Percentiles rank a stretch among this genome's conserved stretches.
These are phyloP conservation scores for Ophion slaviceki DNA, from an alignment of 2,888 invertebrate genomes.

Conservation along the genomic window DNA sequence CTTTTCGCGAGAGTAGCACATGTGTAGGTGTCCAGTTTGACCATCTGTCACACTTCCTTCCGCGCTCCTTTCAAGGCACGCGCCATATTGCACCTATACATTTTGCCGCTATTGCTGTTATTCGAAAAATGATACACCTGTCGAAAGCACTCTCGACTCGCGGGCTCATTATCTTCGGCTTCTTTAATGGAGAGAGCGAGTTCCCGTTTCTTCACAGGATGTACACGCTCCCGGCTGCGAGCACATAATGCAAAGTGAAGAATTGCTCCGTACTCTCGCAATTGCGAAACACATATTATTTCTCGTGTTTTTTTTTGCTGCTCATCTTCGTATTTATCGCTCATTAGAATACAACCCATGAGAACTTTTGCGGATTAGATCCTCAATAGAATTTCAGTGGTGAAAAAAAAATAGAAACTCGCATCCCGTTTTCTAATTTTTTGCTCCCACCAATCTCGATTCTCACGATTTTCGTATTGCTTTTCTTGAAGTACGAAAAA, in stretches of 20 bases:
- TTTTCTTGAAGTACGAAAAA: background rate
- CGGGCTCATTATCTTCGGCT: slow-evolving; percentile 40
- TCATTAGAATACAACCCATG: slow-evolving; percentile 46
- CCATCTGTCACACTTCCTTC: slow-evolving; percentile 74
- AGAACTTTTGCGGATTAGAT: slow-evolving; percentile 30
- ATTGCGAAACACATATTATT: slow-evolving; percentile 45
- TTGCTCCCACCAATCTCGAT: too few relatives aligned
- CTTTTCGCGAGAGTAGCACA: slow-evolving; percentile 38
- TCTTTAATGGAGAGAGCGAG: slow-evolving; percentile 30
- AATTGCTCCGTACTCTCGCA: slow-evolving; percentile 48
- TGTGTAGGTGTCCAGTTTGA: slow-evolving; percentile 28
- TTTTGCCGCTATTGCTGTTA: slow-evolving; percentile 24
- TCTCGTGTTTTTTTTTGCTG: slow-evolving; percentile 34
- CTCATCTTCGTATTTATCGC: slow-evolving; percentile 30
- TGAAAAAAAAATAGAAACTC: background rate
- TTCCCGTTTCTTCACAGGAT: slow-evolving; percentile 59
- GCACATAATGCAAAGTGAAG: slow-evolving; percentile 33
- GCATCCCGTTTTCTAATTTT: background rate
- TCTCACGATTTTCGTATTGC: background rate
- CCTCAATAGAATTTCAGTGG: background rate
- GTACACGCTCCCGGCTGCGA: slow-evolving; percentile 47
- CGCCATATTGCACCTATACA: slow-evolving; percentile 62
- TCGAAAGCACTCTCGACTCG: slow-evolving; percentile 21
- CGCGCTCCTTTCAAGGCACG: slow-evolving; percentile 69
- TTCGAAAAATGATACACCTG: slow-evolving; percentile 31